Base-by-base conservation (phyloP, 1,140 invertebrate species). In the Caligus rogercresseyi region DNA sequence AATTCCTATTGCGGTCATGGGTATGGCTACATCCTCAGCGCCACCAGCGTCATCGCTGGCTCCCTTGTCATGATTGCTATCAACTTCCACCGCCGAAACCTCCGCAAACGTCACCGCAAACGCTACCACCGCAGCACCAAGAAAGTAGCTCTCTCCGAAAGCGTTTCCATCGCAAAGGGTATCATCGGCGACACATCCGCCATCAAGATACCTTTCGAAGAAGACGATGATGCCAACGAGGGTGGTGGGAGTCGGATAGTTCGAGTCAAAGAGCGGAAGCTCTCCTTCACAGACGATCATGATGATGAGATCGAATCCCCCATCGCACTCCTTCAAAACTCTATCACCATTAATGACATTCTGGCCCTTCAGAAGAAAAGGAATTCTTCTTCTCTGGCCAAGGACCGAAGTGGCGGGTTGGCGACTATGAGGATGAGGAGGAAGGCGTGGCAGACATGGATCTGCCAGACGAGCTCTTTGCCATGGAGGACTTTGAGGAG, bases 371-470 rank as follows among this genome's bases (percentile, higher is more conserved):
- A 43, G n/a, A 43, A 43, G 31, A 43, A 43, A 43, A 43, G 31
- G 31, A 43, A 43, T 43, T 43, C 31, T n/a, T 43, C 31, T n/a
- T 43, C 31, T n/a, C 31, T 11, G n/a, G 7, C 7, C 7, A 43
- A 43, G 31, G 31, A 43, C 31, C 31, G 31, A 7, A 43, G 31
- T 43, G 31, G 31, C 7, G n/a, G 7, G 31, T 11, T 43, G n/a
- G 7, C n/a, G 31, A 43, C 31, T 43, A 11, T 43, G 31, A 43
- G 7, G 31, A 43, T 43, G 21, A 21, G 3, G 87, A 89, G 70
- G 86, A 88, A 70, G 85, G 85, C 31, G 84, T 87, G 23, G 83
- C 85, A 1, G 85, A 87, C 69, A 82, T 87, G 77, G 85, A 87
- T 73, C 77, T 86, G 61, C 84, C 84, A 0, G 85, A 87, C 68